Evolutionary conservation across 2,888 invertebrate species (phyloP).

Genomic region (Leptopterna dolabrata): DNA sequence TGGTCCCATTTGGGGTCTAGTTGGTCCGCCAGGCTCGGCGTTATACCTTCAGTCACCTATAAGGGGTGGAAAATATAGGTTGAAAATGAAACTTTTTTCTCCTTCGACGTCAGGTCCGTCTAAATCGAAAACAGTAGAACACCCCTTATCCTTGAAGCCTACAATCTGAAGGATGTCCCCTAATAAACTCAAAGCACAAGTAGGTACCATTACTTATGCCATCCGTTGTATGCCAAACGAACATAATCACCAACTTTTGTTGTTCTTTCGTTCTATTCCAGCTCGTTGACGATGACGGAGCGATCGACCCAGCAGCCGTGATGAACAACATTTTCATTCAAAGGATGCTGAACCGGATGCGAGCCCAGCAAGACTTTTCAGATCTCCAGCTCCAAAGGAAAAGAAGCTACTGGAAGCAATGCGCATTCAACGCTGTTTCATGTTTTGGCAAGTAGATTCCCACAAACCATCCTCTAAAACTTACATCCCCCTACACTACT

Average conservation of each 20-base stretch:
- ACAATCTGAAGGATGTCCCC: too few relatives aligned
- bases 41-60: too few relatives aligned
- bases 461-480: slow-evolving; percentile 9
- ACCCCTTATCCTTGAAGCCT: too few relatives aligned
- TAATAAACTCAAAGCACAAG: too few relatives aligned
- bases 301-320: slow-evolving; percentile 68
- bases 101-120: too few relatives aligned
- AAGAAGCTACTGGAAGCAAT: slow-evolving; percentile 72
- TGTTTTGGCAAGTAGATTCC: slow-evolving; percentile 70
- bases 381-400: slow-evolving; percentile 70
- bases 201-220: too few relatives aligned
- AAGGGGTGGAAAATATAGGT: too few relatives aligned
- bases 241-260: background rate
- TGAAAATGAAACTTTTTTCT: too few relatives aligned
- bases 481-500: background rate
- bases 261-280: slow-evolving; percentile 36
- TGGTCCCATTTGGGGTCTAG: too few relatives aligned
- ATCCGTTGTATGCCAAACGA: too few relatives aligned
- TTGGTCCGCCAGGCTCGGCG: too few relatives aligned
- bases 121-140: too few relatives aligned
- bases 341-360: slow-evolving; percentile 68
- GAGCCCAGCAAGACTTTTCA: slow-evolving; percentile 68
- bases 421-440: slow-evolving; percentile 72
- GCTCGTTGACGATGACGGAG: slow-evolving; percentile 67
- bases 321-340: slow-evolving; percentile 70